Percentiles rank a stretch among this genome's conserved stretches.
These are phyloP conservation scores for Oscheius sp. DNA, from an alignment of 2,888 invertebrate species.

Conservation along the genomic window DNA sequence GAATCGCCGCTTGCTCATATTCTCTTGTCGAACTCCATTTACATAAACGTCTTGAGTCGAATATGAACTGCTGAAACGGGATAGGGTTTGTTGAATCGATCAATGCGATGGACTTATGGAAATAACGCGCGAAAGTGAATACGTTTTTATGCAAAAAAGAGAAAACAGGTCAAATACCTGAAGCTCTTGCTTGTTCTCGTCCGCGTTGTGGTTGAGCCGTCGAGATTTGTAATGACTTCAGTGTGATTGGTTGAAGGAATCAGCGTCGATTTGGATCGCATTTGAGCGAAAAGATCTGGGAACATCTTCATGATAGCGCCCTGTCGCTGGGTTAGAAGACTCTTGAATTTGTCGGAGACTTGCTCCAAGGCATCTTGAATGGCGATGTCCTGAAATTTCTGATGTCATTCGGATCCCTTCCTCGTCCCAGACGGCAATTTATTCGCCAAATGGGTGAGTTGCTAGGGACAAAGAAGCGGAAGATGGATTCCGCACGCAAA, in stretches of 20 bases:
- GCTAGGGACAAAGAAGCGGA: conserved; percentile 1
- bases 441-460: not conserved
- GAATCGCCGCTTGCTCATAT: conserved; percentile 59
- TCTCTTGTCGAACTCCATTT: conserved; percentile 61
- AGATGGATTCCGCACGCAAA: not conserved
- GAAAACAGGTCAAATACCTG: no score
- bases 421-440: not conserved
- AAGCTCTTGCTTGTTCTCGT: conserved; percentile 59
- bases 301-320: conserved; percentile 61
- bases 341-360: conserved; percentile 60
- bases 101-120: conserved; percentile 10
- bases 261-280: conserved; percentile 55
- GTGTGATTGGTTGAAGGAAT: conserved; percentile 45
- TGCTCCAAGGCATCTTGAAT: conserved; percentile 46
- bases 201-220: conserved; percentile 64
- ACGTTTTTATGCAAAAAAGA: no score
- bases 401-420: not conserved
- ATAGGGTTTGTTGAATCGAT: not conserved
- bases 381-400: conserved; percentile 46
- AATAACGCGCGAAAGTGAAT: not conserved
- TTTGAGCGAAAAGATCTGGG: conserved; percentile 64
- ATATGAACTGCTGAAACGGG: conserved; percentile 62
- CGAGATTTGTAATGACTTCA: conserved; percentile 64
- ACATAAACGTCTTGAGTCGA: conserved; percentile 65
- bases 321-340: conserved; percentile 58